Base-by-base conservation (phyloP, 92 coral and sea anemone species). In the Zoanthus solanderi region DNA sequence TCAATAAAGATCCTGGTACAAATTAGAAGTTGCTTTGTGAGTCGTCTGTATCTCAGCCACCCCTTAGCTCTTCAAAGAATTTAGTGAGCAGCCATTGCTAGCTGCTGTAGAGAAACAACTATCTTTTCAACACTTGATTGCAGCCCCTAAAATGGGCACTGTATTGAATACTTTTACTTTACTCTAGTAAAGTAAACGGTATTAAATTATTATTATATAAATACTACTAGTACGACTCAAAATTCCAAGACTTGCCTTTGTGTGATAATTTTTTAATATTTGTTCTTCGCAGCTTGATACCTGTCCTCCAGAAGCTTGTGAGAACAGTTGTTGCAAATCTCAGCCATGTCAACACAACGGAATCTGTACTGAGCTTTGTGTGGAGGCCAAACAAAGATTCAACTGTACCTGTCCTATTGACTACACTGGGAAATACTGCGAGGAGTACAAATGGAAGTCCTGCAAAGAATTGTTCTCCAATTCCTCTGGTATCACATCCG, bases 271-370 rank as follows among this genome's bases (percentile, higher is more conserved):
- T 61, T 4, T 61, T 17, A 61, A 61, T 1, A 7, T 29, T 61
- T 16, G 9, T 61, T 61, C 28, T 61, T 61, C 17, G 17, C 68
- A 61, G 61, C 79, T 7, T 14, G 79, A 13, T 13, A 75, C 42
- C 17, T 75, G 79, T 50, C 79, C 79, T 75, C 5, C 44, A 28
- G 32, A 23, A 28, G 37, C 63, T 47, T 75, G 79, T 75, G 79
- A 75, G 48, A 75, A 75, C 16, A 47, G 12, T 16, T 75, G 79
- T 60, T 75, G 79, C 44, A 75, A 75, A 10, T 75, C 79, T 15
- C 79, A 50, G 79, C 79, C 63, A 31, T 75, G 79, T 29, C 79
- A 75, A 53, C 47, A 75, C 61, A 47, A 75, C 79, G 79, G 79
- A 23, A 15, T 1, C 16, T 75, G 79, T 31, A 11, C 50, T 0